Evolutionary conservation across 2,113 vertebrate species (phyloP).

Genomic region (Rhinolophus sinicus): DNA sequence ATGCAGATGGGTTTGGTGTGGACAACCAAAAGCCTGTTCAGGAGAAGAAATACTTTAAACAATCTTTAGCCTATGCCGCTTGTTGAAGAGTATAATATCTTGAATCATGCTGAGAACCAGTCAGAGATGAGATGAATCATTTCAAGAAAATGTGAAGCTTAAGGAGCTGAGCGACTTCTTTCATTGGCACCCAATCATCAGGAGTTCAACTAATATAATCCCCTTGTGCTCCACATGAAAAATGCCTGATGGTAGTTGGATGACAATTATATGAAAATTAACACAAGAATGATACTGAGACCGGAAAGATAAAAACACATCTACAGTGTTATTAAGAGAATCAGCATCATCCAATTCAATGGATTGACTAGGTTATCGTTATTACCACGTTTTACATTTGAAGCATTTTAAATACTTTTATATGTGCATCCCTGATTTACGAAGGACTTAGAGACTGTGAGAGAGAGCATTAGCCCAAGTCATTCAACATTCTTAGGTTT

Average conservation of each 20-base stretch:
- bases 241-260: not conserved
- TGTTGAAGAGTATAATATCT: not conserved
- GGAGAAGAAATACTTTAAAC: not conserved
- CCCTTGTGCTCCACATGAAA: not conserved
- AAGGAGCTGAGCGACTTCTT: not conserved
- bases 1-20: not conserved
- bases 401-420: constrained; percentile 13
- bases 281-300: not conserved
- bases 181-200: not conserved
- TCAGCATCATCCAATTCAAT: not conserved
- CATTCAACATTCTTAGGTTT: constrained; percentile 10
- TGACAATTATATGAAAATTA: not conserved
- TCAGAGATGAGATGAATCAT: not conserved
- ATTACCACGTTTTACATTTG: not conserved
- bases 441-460: not conserved
- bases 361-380: not conserved
- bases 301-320: not conserved
- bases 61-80: not conserved
- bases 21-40: not conserved
- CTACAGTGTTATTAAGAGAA: not conserved
- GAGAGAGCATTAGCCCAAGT: not conserved
- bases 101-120: not conserved
- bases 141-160: not conserved
- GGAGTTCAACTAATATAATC: not conserved
- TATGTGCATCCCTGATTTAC: not conserved